phyloP scores from a whole-genome alignment of 2,113 vertebrate genomes.

The Anolis carolinensis region DNA sequence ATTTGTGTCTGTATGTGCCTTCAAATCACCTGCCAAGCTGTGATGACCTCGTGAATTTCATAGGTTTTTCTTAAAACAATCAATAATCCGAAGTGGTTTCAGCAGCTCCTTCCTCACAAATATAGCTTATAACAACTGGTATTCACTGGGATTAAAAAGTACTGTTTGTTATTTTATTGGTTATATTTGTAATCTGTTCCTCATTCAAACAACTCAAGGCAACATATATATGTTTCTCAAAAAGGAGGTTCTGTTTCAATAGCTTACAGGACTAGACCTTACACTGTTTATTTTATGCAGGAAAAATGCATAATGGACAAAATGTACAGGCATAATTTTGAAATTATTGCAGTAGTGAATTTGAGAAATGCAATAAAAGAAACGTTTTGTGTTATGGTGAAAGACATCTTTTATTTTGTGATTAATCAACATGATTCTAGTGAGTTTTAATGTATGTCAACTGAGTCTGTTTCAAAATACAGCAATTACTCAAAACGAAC shows the following conservation, averaged over 20 bases:
- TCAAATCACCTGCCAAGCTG: background rate
- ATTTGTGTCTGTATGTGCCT: too few species aligned
- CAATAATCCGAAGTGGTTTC: too few species aligned
- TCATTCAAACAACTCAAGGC: background rate
- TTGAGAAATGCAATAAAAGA: background rate
- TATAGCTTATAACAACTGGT: too few species aligned
- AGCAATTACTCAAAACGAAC: background rate
- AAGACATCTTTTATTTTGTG: background rate
- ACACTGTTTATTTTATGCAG: background rate
- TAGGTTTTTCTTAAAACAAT: too few species aligned
- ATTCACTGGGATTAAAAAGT: background rate
- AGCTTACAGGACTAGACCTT: background rate
- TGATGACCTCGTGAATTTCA: too few species aligned
- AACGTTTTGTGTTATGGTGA: background rate
- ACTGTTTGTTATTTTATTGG: background rate
- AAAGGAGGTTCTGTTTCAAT: background rate
- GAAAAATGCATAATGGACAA: background rate
- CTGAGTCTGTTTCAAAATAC: constrained; percentile 3
- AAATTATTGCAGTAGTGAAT: background rate
- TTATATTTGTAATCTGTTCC: background rate
- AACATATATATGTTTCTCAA: background rate
- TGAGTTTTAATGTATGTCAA: background rate
- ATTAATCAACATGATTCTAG: background rate
- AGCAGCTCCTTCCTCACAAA: too few species aligned
- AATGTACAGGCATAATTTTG: background rate